phyloP scores from a whole-genome alignment of 2,888 invertebrate genomes.

The Nematopogon swammerdamellus region DNA sequence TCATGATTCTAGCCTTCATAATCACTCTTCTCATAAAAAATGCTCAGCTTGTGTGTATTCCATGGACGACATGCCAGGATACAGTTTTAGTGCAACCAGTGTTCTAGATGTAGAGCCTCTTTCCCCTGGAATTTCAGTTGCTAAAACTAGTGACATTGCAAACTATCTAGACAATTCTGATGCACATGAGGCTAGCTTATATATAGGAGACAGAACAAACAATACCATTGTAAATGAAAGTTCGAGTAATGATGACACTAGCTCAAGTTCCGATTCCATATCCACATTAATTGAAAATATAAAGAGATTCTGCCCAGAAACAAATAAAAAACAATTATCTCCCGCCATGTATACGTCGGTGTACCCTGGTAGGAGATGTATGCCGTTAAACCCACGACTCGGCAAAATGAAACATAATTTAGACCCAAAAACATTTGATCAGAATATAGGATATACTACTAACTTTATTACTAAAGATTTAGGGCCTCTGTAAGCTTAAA shows the following conservation, averaged over 20 bases:
- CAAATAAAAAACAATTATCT: no score
- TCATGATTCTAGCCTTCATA: neutral
- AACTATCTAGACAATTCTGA: no score
- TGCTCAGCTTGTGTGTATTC: neutral
- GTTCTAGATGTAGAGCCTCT: no score
- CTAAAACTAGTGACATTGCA: no score
- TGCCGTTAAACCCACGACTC: neutral
- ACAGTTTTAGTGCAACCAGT: neutral
- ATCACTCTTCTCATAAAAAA: neutral
- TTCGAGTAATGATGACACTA: neutral
- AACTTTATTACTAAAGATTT: neutral
- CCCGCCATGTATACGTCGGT: neutral
- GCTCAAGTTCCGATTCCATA: neutral
- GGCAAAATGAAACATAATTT: neutral
- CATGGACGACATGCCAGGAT: neutral
- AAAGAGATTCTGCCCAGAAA: neutral
- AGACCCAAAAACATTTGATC: neutral
- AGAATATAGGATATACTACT: neutral
- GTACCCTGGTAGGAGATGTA: neutral
- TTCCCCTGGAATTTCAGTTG: no score
- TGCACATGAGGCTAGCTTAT: no score
- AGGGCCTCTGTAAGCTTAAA: neutral
- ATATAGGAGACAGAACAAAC: no score
- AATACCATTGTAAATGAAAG: neutral
- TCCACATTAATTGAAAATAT: neutral